Percentiles rank a stretch among this genome's conserved stretches.
Evolutionary conservation across 2,113 vertebrate species (phyloP).

Genomic region (Serranochromis macrocephalus): DNA sequence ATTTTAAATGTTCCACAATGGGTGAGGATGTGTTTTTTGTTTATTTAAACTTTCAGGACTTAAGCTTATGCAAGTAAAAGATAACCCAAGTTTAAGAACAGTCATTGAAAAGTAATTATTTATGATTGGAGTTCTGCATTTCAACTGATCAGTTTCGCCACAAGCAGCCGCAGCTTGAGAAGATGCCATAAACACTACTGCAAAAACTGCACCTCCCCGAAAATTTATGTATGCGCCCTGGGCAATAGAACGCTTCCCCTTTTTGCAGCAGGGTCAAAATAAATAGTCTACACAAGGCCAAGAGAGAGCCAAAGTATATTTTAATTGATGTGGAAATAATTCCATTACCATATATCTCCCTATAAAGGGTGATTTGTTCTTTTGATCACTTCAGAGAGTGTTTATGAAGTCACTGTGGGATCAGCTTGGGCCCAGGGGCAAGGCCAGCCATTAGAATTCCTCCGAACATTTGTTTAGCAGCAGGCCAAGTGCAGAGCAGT

Average conservation of each 20-base stretch:
- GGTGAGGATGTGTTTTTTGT: background rate
- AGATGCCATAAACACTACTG: background rate
- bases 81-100: background rate
- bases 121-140: background rate
- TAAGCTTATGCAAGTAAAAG: background rate
- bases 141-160: background rate
- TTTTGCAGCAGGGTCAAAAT: conserved; percentile 11
- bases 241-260: background rate
- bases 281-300: conserved; percentile 17
- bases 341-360: conserved; percentile 51
- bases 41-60: background rate
- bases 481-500: conserved; percentile 37
- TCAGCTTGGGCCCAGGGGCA: conserved; percentile 38
- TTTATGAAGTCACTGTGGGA: conserved; percentile 60
- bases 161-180: background rate
- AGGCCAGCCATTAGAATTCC: conserved; percentile 57
- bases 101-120: background rate
- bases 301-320: conserved; percentile 30
- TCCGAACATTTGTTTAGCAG: conserved; percentile 65
- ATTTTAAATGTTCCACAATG: conserved; percentile 31
- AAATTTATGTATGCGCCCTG: background rate
- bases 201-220: background rate
- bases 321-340: conserved; percentile 57
- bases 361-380: conserved; percentile 60
- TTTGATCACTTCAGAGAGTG: conserved; percentile 40